Evolutionary conservation across 2,888 invertebrate species (phyloP), one percentile per base, ranked within the genome.

Genomic region (Galerucella calmariensis): DNA sequence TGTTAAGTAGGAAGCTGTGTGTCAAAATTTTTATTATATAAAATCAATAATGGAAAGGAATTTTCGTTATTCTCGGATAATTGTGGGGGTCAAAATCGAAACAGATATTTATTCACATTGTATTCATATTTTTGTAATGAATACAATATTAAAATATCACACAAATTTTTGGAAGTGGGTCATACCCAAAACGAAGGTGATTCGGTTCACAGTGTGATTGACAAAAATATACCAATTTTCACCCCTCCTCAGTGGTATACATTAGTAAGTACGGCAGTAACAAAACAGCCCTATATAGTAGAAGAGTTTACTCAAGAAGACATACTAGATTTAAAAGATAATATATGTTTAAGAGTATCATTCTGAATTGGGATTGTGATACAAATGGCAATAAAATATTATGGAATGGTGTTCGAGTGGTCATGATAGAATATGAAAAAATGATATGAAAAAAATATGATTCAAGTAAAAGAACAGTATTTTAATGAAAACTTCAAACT

Each of bases 221-320:
- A 67, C 67, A 51, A 53, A 67, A 67, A 67, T 67, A 67, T 53
- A 67, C 67, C 67, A 67, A 67, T 67, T 67, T 53, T 67, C 14
- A 67, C 67, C 51, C 56, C 67, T 67, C 53, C 67, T 35, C 56
- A 67, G 67, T 67, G 67, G 51, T 53, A 67, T 24, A 67, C 11
- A 65, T 65, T 65, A 65, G 65, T 46, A 44, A 44, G 65, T 65
- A 65, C 44, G 41, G 16, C 65, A 44, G 65, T 44, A 65, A 41
- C 44, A 4, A 41, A 65, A 44, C 62, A 41, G 65, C 44, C 44
- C 44, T 65, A 41, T 65, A 65, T 46, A 41, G 65, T 65, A 65
- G 65, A 20, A 61, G 61, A 61, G 24, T n/a, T 61, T 1, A 61
- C 62, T 61, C 20, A 61, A 27, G 62, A 67, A 67, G 53, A 67